phyloP scores from a whole-genome alignment of 2,888 invertebrate genomes.

The Agonopterix heracliana region DNA sequence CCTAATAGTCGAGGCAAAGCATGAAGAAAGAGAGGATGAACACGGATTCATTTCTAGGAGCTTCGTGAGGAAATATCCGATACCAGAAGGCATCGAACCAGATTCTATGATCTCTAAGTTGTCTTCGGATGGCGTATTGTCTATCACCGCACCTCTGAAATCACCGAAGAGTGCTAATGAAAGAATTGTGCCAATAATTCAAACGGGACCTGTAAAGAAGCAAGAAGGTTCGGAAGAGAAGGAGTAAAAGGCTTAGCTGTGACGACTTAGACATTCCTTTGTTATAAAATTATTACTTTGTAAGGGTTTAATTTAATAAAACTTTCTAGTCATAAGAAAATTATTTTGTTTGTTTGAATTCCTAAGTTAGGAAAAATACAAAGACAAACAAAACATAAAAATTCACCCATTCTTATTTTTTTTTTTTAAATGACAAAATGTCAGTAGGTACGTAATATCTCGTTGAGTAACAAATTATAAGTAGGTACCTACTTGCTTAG shows the following conservation, averaged over 20 bases:
- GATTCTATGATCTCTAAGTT: conserved; percentile 81
- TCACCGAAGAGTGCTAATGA: conserved; percentile 63
- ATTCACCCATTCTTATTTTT: too few relatives aligned
- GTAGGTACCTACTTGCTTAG: too few relatives aligned
- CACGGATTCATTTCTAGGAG: conserved; percentile 85
- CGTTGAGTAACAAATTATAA: too few relatives aligned
- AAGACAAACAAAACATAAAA: too few relatives aligned
- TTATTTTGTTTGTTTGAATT: too few relatives aligned
- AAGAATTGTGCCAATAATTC: conserved; percentile 79
- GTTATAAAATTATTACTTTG: too few relatives aligned
- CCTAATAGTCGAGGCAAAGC: conserved; percentile 84
- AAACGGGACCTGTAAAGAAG: conserved; percentile 79
- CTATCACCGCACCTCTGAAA: conserved; percentile 80
- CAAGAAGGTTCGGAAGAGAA: conserved; percentile 19
- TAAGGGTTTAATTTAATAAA: too few relatives aligned
- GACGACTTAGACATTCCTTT: too few relatives aligned
- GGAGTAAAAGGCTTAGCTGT: background rate
- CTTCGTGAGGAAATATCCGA: conserved; percentile 78
- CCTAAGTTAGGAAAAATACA: too few relatives aligned
- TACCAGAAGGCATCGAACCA: conserved; percentile 77
- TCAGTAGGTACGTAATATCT: too few relatives aligned
- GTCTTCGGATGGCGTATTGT: conserved; percentile 85
- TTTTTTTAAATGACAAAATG: too few relatives aligned
- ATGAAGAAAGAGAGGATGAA: conserved; percentile 86
- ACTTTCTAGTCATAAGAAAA: too few relatives aligned